phyloP scores from a whole-genome alignment of 2,797 vertebrate species.

The Schizothorax lantsangensis region DNA sequence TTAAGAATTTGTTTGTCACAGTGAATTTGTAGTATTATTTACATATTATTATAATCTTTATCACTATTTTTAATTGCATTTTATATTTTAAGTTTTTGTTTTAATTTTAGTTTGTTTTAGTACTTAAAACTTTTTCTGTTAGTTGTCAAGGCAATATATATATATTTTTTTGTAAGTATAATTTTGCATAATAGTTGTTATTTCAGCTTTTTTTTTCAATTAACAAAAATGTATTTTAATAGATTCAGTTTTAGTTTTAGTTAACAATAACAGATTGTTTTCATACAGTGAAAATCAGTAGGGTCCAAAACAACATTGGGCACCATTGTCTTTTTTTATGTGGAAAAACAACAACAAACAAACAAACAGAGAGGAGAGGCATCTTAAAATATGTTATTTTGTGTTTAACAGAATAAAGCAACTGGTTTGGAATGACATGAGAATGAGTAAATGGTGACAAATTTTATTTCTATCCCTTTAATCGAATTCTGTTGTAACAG shows the following conservation, averaged over 20 bases:
- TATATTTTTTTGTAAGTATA: not conserved
- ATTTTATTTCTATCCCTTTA: not conserved
- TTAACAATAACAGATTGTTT: not conserved
- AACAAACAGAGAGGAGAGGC: not conserved
- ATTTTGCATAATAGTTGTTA: not conserved
- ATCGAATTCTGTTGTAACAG: slow-evolving; percentile 11
- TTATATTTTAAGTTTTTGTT: not conserved
- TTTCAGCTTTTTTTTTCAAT: not conserved
- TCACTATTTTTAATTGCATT: not conserved
- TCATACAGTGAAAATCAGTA: not conserved
- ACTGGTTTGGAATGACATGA: slow-evolving; percentile 5
- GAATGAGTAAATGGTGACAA: not conserved
- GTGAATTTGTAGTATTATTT: no score
- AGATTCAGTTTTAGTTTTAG: not conserved
- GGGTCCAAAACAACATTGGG: not conserved
- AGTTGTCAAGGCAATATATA: not conserved
- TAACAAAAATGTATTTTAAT: not conserved
- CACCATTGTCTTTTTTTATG: not conserved
- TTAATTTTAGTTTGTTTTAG: not conserved
- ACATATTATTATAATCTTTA: not conserved
- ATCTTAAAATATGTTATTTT: not conserved
- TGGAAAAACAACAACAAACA: not conserved
- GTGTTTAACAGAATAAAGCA: not conserved
- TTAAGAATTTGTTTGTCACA: no score
- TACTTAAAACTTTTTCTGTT: not conserved